These are phyloP conservation scores for Tachyglossus aculeatus DNA, from an alignment of 2,797 vertebrate genomes.

Conservation along the genomic window DNA sequence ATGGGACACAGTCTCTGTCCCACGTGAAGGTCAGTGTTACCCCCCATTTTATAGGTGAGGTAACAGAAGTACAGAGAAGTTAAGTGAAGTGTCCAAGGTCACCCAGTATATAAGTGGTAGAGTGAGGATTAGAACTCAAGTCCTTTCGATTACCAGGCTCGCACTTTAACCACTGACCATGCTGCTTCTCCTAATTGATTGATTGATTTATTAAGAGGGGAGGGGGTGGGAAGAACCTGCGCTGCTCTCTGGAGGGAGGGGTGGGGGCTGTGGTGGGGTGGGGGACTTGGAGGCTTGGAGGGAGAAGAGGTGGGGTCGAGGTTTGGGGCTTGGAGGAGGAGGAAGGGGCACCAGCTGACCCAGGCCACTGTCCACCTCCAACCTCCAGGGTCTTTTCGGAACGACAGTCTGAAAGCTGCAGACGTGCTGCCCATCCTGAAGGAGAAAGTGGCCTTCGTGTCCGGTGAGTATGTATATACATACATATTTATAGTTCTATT, in stretches of 20 bases:
- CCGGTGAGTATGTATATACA: conserved; percentile 92
- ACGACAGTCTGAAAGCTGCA: conserved; percentile 93
- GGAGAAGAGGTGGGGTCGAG: conserved; percentile 3
- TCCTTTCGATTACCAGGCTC: too few relatives aligned
- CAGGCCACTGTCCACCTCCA: conserved; percentile 39
- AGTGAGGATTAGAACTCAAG: too few relatives aligned
- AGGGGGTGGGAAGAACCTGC: not conserved
- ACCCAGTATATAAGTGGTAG: too few relatives aligned
- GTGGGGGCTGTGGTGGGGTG: conserved; percentile 35
- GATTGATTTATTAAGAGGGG: not conserved
- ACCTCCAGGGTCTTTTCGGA: conserved; percentile 88
- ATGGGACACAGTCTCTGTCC: too few relatives aligned
- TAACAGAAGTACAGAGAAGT: too few relatives aligned
- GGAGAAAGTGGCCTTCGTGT: conserved; percentile 98
- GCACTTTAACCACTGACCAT: too few relatives aligned
- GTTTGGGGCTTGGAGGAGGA: not conserved
- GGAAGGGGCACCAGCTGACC: too few relatives aligned
- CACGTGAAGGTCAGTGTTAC: too few relatives aligned
- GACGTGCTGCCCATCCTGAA: conserved; percentile 94
- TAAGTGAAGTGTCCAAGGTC: too few relatives aligned
- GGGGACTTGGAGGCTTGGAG: conserved; percentile 43
- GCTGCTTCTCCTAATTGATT: conserved; percentile 29
- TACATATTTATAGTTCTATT: too few relatives aligned
- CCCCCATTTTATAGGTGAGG: too few relatives aligned
- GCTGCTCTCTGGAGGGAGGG: not conserved